Percentiles rank a stretch among this genome's conserved stretches.
Conservation (phyloP, 2,797 vertebrate genomes). For the Bradypodion pumilum region DNA sequence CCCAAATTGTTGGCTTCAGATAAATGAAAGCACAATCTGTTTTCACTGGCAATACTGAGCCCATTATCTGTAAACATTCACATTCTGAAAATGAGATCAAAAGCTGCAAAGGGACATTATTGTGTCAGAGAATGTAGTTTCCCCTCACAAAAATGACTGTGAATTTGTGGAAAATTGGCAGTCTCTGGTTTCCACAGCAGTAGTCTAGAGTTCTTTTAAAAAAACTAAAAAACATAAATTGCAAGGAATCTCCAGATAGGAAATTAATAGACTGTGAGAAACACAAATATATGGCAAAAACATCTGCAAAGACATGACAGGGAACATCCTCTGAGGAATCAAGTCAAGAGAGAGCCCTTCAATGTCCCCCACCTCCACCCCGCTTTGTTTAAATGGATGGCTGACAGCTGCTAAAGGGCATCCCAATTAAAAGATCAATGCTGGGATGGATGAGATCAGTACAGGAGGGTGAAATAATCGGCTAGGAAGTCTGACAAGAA, state of each 20-base stretch:
- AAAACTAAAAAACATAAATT: constrained; percentile 49
- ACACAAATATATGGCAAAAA: constrained; percentile 24
- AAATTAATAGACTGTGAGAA: constrained; percentile 40
- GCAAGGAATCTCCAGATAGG: constrained; percentile 9
- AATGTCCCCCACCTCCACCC: constrained; percentile 36
- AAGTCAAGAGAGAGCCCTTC: constrained; percentile 33
- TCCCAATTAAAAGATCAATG: constrained; percentile 38
- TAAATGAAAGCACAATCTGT: constrained; percentile 61
- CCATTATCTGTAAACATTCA: constrained; percentile 52
- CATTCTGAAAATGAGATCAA: constrained; percentile 50
- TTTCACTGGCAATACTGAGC: constrained; percentile 59
- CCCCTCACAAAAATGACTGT: constrained; percentile 37
- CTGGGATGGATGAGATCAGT: constrained; percentile 32
- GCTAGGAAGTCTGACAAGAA: constrained; percentile 19
- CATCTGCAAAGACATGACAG: constrained; percentile 45
- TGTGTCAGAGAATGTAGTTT: constrained; percentile 36
- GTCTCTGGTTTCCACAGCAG: constrained; percentile 34
- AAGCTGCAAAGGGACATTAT: constrained; percentile 42
- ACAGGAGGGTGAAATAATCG: constrained; percentile 26
- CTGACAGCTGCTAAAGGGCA: constrained; percentile 46
- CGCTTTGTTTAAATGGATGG: constrained; percentile 35
- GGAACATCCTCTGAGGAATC: constrained; percentile 43
- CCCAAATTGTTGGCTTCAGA: constrained; percentile 62
- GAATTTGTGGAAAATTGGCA: constrained; percentile 42
- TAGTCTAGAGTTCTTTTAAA: constrained; percentile 30